Conservation (phyloP, 2,113 vertebrate genomes). For the Antechinus flavipes region DNA sequence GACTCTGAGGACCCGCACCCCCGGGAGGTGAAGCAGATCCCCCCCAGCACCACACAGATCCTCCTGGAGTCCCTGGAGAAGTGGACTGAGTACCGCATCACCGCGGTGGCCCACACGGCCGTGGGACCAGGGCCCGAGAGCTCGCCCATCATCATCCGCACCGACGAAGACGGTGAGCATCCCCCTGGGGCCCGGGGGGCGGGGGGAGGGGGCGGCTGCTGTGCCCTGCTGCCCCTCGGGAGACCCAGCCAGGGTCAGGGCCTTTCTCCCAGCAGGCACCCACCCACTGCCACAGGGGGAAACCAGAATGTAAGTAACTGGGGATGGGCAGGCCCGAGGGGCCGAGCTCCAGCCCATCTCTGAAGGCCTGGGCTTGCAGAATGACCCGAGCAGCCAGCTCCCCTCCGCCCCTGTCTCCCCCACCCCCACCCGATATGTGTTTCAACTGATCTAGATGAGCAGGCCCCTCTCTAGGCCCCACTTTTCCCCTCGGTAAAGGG, state of each 20-base stretch:
- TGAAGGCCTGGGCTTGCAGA: background rate
- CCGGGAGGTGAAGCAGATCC: conserved; percentile 90
- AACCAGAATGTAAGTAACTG: background rate
- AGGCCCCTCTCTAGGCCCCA: background rate
- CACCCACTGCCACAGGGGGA: background rate
- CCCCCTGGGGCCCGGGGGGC: background rate
- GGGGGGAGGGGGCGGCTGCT: too few relatives aligned
- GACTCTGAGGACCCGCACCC: conserved; percentile 88
- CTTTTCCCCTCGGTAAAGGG: background rate
- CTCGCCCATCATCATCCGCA: conserved; percentile 92
- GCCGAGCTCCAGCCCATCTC: background rate
- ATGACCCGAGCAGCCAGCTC: background rate
- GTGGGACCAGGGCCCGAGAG: conserved; percentile 95
- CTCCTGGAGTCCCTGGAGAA: conserved; percentile 95
- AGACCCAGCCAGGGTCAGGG: background rate
- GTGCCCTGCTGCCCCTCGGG: background rate
- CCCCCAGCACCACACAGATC: conserved; percentile 89
- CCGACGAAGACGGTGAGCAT: conserved; percentile 95
- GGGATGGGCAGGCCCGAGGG: background rate
- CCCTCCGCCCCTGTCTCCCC: background rate
- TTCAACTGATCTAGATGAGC: background rate
- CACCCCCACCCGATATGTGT: too few relatives aligned
- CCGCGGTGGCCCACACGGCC: conserved; percentile 92
- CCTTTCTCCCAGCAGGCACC: background rate
- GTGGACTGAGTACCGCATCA: conserved; percentile 96